Evolutionary conservation across 1,140 invertebrate species (phyloP).

Genomic region (Eriosoma lanigerum): DNA sequence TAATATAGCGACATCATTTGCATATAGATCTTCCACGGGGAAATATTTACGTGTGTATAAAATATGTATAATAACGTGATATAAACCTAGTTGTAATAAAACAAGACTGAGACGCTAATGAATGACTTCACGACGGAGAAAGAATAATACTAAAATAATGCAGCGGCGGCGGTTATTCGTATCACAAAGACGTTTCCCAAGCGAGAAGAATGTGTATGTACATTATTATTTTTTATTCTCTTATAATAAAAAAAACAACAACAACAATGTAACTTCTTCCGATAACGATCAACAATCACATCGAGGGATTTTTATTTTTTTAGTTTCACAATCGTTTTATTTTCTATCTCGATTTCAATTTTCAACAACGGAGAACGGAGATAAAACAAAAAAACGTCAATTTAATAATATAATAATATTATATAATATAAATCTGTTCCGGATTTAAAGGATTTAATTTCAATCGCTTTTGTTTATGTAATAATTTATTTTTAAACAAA

Average conservation of each 20-base stretch:
- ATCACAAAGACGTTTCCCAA: background rate
- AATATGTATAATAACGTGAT: background rate
- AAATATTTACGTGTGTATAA: background rate
- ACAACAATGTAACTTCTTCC: background rate
- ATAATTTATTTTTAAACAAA: no score
- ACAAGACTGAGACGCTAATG: constrained; percentile 11
- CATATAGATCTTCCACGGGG: background rate
- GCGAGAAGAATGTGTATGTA: background rate
- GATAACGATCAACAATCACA: constrained; percentile 9
- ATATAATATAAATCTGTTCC: background rate
- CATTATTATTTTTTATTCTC: no score
- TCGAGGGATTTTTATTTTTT: background rate
- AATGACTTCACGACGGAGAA: background rate
- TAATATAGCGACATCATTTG: background rate
- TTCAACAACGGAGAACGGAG: no score
- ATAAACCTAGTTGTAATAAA: background rate
- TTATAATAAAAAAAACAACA: no score
- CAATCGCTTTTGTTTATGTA: no score
- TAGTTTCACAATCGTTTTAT: no score
- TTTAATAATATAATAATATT: background rate
- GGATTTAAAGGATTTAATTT: background rate
- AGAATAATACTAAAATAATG: background rate
- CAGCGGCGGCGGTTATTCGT: background rate
- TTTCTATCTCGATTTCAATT: background rate
- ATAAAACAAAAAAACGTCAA: background rate